phyloP scores from a whole-genome alignment of 2,797 vertebrate genomes.

The Delichon dasypus region DNA sequence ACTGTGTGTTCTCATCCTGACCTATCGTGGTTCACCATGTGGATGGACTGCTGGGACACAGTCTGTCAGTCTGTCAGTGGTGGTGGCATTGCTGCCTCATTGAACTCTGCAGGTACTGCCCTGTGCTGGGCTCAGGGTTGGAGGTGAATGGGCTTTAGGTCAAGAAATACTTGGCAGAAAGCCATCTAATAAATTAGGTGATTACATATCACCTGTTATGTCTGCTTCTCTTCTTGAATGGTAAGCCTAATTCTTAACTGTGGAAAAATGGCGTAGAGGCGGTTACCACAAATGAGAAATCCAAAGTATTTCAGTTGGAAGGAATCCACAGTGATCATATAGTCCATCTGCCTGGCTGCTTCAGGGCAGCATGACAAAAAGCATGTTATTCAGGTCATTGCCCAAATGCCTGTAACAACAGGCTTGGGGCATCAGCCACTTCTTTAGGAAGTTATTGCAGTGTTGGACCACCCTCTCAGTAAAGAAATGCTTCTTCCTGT shows the following conservation, averaged over 20 bases:
- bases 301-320: not conserved
- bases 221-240: not conserved
- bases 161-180: not conserved
- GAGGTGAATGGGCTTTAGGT: accelerated
- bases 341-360: not conserved
- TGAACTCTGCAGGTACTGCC: not conserved
- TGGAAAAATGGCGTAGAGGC: not conserved
- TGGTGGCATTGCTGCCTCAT: not conserved
- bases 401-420: not conserved
- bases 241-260: not conserved
- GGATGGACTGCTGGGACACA: not conserved
- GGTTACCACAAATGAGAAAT: not conserved
- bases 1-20: not conserved
- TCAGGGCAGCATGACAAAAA: not conserved
- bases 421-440: accelerated
- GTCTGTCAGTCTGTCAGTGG: not conserved
- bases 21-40: not conserved
- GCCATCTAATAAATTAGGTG: not conserved
- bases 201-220: not conserved
- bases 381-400: not conserved
- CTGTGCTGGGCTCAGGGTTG: not conserved
- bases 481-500: not conserved
- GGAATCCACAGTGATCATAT: not conserved
- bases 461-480: not conserved
- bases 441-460: not conserved